Conservation (phyloP, 2,888 invertebrate species). For the Drosophila recens region DNA sequence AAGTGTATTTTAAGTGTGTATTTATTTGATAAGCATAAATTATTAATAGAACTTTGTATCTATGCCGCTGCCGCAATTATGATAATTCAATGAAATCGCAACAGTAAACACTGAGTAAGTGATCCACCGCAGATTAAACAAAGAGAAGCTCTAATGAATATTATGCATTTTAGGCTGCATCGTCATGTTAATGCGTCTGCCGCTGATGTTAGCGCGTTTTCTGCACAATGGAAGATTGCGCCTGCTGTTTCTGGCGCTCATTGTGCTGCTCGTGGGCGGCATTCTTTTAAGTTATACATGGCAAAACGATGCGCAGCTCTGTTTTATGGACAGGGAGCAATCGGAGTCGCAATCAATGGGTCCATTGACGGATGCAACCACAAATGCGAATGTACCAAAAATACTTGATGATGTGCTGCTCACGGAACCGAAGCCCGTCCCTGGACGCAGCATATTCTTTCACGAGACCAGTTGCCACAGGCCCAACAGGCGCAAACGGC, state of each 20-base stretch:
- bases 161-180: not conserved
- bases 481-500: constrained; percentile 33
- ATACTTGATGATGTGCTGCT: constrained; percentile 80
- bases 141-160: not conserved
- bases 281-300: constrained; percentile 51
- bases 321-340: constrained; percentile 67
- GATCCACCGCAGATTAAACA: not conserved
- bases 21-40: not conserved
- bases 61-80: constrained; percentile 4
- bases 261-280: constrained; percentile 53
- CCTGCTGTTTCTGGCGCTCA: constrained; percentile 66
- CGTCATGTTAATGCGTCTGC: constrained; percentile 60
- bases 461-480: constrained; percentile 84
- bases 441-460: constrained; percentile 84
- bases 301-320: constrained; percentile 66
- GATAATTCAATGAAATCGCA: constrained; percentile 25
- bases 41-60: constrained; percentile 12
- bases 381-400: constrained; percentile 18
- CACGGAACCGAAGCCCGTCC: constrained; percentile 75
- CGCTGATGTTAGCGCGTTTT: constrained; percentile 48
- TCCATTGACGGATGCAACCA: constrained; percentile 1
- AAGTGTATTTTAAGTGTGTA: not conserved
- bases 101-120: constrained; percentile 30
- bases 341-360: constrained; percentile 1
- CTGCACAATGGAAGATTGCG: constrained; percentile 69